phyloP scores from a whole-genome alignment of 2,797 vertebrate genomes.

The Cygnus olor region DNA sequence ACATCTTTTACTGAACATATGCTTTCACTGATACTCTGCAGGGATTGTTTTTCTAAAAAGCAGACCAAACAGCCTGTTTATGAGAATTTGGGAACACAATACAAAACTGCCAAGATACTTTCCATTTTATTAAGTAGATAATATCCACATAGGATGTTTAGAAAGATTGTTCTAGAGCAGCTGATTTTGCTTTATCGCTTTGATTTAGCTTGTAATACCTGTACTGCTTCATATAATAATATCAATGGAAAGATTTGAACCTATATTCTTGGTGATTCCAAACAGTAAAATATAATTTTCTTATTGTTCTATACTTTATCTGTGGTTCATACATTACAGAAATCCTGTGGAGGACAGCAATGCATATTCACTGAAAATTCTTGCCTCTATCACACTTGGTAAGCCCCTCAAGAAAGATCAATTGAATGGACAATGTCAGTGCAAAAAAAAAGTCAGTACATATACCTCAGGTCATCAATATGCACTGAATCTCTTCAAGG shows the following conservation, averaged over 20 bases:
- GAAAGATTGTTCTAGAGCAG: background rate
- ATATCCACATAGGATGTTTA: background rate
- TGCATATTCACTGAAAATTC: background rate
- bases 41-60: slow-evolving; percentile 14
- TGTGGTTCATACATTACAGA: background rate
- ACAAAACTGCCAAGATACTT: background rate
- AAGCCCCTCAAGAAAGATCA: background rate
- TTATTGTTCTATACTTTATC: background rate
- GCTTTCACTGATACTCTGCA: slow-evolving; percentile 56
- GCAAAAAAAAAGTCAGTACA: background rate
- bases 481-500: background rate
- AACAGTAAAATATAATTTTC: background rate
- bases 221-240: background rate
- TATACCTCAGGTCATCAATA: background rate
- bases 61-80: background rate
- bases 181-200: background rate
- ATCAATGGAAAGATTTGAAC: background rate
- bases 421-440: background rate
- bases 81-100: slow-evolving; percentile 6
- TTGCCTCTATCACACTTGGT: background rate
- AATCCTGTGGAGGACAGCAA: background rate
- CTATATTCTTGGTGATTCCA: background rate
- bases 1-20: slow-evolving; percentile 36
- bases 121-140: background rate
- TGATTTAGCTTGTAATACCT: background rate